Conservation (phyloP, 2,797 vertebrate species). For the Phoeniculus purpureus region DNA sequence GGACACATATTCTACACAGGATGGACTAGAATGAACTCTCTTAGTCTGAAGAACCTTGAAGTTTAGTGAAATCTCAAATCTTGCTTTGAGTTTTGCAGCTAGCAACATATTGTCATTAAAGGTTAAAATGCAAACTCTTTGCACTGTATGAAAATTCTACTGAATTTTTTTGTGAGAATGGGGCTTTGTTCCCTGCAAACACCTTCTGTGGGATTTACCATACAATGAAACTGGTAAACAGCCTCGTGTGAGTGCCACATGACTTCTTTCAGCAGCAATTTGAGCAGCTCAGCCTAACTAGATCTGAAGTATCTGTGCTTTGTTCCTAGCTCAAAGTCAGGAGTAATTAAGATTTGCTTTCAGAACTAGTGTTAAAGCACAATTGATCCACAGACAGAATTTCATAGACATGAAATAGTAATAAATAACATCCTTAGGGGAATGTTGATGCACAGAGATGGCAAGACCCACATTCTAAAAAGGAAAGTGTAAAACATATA, state of each 20-base stretch:
- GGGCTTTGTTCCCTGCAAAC: background rate
- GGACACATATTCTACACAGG: background rate
- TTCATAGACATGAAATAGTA: background rate
- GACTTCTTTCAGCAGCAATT: background rate
- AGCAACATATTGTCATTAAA: background rate
- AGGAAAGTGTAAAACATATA: background rate
- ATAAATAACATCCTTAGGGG: background rate
- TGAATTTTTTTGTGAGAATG: background rate
- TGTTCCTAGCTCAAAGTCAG: background rate
- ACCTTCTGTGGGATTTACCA: background rate
- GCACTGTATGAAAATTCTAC: fast-evolving
- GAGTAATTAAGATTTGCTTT: background rate
- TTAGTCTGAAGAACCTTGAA: background rate
- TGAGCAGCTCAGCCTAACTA: background rate
- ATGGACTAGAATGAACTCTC: background rate
- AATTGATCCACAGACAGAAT: background rate
- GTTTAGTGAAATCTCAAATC: background rate
- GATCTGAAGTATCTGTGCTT: background rate
- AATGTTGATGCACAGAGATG: background rate
- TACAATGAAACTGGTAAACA: background rate
- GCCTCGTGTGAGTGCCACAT: background rate
- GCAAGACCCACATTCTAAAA: background rate
- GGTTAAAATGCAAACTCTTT: background rate
- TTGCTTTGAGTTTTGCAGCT: background rate
- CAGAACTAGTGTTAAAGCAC: background rate